A percentile compares a stretch with the other conserved stretches of the same genome.
phyloP scores from a whole-genome alignment of 2,888 invertebrate species.

The Cetonia aurata region DNA sequence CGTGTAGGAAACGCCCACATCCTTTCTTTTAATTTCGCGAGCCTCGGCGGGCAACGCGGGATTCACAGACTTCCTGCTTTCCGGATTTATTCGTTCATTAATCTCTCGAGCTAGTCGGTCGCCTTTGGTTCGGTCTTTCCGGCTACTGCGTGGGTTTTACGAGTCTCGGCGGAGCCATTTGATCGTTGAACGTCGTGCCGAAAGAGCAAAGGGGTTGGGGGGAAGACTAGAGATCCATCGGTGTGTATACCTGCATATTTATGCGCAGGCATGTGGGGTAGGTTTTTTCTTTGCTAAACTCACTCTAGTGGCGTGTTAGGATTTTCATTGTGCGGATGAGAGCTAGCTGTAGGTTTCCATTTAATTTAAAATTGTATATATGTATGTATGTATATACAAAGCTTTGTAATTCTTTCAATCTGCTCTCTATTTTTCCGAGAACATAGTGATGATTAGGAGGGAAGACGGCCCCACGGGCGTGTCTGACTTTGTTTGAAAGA shows the following conservation, averaged over 20 bases:
- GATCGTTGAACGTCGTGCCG: constrained; percentile 11
- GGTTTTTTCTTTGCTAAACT: too few species aligned
- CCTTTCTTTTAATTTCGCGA: constrained; percentile 32
- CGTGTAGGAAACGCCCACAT: constrained; percentile 14
- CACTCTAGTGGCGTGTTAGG: too few species aligned
- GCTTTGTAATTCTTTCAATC: too few species aligned
- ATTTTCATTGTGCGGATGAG: too few species aligned
- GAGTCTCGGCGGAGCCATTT: constrained; percentile 17
- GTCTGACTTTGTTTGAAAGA: too few species aligned
- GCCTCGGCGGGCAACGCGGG: neutral
- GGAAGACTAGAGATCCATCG: neutral
- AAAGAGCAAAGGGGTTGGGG: neutral
- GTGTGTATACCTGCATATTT: neutral
- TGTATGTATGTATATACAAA: too few species aligned
- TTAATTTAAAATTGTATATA: too few species aligned
- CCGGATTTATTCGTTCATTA: constrained; percentile 37
- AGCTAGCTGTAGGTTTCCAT: too few species aligned
- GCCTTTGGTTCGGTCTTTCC: constrained; percentile 16
- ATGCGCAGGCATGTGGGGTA: too few species aligned
- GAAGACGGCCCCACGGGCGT: too few species aligned
- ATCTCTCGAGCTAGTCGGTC: constrained; percentile 14
- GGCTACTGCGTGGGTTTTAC: constrained; percentile 8
- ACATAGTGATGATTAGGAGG: too few species aligned
- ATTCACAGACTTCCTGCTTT: constrained; percentile 28
- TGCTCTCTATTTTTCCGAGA: too few species aligned